Conservation (phyloP, 2,113 vertebrate species). For the Cavia aperea region DNA sequence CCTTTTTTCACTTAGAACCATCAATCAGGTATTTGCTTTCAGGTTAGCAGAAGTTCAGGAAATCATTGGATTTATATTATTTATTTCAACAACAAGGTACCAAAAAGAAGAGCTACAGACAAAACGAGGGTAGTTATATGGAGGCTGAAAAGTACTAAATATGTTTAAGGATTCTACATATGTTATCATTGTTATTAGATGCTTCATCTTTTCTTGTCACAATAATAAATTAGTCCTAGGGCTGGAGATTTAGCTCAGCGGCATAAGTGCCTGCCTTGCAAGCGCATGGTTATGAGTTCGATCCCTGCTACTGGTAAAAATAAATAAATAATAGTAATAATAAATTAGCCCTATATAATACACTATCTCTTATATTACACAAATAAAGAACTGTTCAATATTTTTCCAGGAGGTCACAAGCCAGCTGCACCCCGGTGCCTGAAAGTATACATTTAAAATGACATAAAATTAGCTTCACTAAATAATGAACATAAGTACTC, state of each 20-base stretch:
- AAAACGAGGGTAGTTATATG: conserved; percentile 22
- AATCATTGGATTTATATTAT: conserved; percentile 56
- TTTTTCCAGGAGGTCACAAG: conserved; percentile 42
- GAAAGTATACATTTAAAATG: conserved; percentile 17
- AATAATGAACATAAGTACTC: not conserved
- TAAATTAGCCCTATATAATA: not conserved
- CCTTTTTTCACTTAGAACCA: not conserved
- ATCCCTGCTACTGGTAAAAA: too few species aligned
- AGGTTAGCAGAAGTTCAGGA: conserved; percentile 41
- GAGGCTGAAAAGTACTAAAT: conserved; percentile 28
- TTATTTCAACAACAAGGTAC: conserved; percentile 43
- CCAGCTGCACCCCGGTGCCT: conserved; percentile 33
- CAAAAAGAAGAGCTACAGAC: not conserved
- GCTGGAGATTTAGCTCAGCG: too few species aligned
- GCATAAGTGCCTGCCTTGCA: too few species aligned
- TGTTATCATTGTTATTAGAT: conserved; percentile 74
- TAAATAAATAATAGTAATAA: too few species aligned
- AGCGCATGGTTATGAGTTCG: too few species aligned
- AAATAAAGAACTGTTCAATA: conserved; percentile 52
- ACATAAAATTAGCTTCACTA: not conserved
- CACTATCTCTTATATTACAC: conserved; percentile 46
- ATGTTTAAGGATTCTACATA: conserved; percentile 66
- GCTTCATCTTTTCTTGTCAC: conserved; percentile 59
- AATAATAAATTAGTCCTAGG: conserved; percentile 50
- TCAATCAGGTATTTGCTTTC: conserved; percentile 29